These are phyloP conservation scores for Drosophila sturtevanti DNA, from an alignment of 1,140 invertebrate genomes.

Conservation along the genomic window DNA sequence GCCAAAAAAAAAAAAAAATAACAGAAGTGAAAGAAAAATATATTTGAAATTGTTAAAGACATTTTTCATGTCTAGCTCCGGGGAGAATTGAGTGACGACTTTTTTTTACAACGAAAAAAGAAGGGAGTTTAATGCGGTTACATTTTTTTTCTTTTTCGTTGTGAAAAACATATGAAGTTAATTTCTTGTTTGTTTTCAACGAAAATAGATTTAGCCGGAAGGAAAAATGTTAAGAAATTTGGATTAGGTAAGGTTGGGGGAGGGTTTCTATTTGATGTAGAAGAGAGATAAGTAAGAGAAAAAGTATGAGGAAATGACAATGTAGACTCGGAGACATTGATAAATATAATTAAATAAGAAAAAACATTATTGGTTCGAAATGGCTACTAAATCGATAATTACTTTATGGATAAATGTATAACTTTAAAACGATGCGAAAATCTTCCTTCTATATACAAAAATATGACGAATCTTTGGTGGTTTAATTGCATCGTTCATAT, in stretches of 20 bases:
- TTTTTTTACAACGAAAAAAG: not conserved
- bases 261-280: not conserved
- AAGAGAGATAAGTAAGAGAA: not conserved
- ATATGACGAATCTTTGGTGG: too few species aligned
- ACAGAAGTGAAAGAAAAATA: constrained; percentile 6
- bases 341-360: too few species aligned
- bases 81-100: constrained; percentile 22
- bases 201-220: constrained; percentile 51
- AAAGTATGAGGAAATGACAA: not conserved
- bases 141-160: constrained; percentile 31
- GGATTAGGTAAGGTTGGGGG: not conserved
- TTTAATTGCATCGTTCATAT: too few species aligned
- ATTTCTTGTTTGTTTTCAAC: constrained; percentile 64
- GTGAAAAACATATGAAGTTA: constrained; percentile 67
- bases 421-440: too few species aligned
- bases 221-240: constrained; percentile 34
- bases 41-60: constrained; percentile 22
- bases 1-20: not conserved
- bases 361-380: too few species aligned
- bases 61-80: constrained; percentile 28
- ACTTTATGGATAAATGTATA: too few species aligned
- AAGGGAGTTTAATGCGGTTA: constrained; percentile 26
- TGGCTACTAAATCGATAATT: too few species aligned
- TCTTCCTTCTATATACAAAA: too few species aligned
- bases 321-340: too few species aligned